Percentiles rank a stretch among this genome's conserved stretches.
Conservation (phyloP, 35 echinoderm and acorn worm species). For the Chiridota heheva region DNA sequence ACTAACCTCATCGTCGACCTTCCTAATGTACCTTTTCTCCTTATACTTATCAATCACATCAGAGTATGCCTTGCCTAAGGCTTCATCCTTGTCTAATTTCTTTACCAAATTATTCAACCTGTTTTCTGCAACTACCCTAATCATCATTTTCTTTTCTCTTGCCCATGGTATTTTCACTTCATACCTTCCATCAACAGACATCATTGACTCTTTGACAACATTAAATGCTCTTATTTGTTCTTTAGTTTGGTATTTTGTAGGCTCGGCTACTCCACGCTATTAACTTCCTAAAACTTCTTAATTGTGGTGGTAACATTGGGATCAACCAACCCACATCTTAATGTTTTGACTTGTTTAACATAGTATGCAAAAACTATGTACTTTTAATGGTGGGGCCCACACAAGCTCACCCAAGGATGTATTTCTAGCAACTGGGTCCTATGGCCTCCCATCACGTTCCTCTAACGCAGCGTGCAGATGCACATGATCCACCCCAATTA, state of each 20-base stretch:
- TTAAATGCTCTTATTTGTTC: neutral
- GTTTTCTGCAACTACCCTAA: neutral
- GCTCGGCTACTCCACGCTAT: neutral
- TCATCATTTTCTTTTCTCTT: no score
- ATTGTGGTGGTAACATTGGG: constrained; percentile 18
- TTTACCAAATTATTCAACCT: constrained; percentile 35
- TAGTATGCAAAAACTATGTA: neutral
- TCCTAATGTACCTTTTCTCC: constrained; percentile 27
- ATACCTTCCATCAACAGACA: constrained; percentile 19
- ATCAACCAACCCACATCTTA: constrained; percentile 22
- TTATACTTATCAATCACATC: neutral
- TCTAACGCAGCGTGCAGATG: constrained; percentile 4
- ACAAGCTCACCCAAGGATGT: constrained; percentile 50
- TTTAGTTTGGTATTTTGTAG: neutral
- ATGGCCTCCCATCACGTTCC: neutral
- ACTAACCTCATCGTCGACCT: neutral
- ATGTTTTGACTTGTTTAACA: constrained; percentile 1
- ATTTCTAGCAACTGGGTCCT: constrained; percentile 38
- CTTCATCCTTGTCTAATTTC: constrained; percentile 7
- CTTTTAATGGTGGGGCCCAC: constrained; percentile 2
- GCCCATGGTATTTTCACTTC: constrained; percentile 34
- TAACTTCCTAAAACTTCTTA: constrained; percentile 52
- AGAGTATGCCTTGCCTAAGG: constrained; percentile 10
- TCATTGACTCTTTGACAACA: neutral
- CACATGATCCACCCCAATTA: constrained; percentile 31